Conservation (phyloP, 2,888 invertebrate species). For the Andrena camellia region DNA sequence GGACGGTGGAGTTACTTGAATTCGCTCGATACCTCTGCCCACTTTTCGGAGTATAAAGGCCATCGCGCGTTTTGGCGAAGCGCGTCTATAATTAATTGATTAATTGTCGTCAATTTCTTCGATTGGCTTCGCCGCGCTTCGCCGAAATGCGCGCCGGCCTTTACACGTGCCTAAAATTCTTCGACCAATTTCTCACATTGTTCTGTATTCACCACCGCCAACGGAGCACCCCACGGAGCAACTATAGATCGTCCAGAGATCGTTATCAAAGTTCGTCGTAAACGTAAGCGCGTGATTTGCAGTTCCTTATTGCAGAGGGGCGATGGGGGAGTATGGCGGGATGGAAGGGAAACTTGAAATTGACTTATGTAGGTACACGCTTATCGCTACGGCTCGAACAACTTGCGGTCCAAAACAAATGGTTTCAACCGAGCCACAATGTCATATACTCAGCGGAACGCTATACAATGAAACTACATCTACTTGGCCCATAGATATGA, state of each 20-base stretch:
- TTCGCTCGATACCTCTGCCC: no score
- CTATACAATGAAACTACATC: conserved; percentile 60
- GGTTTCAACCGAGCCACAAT: conserved; percentile 58
- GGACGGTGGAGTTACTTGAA: no score
- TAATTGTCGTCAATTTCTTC: no score
- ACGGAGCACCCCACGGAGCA: not conserved
- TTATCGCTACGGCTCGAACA: conserved; percentile 50
- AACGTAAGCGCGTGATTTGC: conserved; percentile 45
- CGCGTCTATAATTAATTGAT: no score
- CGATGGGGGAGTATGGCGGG: not conserved
- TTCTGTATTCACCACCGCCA: not conserved
- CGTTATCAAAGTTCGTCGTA: conserved; percentile 44
- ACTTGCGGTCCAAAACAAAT: conserved; percentile 67
- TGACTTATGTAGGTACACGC: conserved; percentile 60
- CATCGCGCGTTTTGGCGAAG: no score
- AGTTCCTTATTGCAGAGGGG: conserved; percentile 40
- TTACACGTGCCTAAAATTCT: not conserved
- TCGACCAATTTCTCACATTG: not conserved
- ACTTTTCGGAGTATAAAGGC: no score
- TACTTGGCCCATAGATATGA: conserved; percentile 66
- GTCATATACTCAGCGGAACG: conserved; percentile 54
- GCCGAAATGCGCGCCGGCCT: no score
- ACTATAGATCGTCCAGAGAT: conserved; percentile 8
- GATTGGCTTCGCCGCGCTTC: no score
- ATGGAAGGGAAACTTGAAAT: conserved; percentile 57